Evolutionary conservation across 2,797 vertebrate species (phyloP).

Genomic region (Harpagifer antarcticus): DNA sequence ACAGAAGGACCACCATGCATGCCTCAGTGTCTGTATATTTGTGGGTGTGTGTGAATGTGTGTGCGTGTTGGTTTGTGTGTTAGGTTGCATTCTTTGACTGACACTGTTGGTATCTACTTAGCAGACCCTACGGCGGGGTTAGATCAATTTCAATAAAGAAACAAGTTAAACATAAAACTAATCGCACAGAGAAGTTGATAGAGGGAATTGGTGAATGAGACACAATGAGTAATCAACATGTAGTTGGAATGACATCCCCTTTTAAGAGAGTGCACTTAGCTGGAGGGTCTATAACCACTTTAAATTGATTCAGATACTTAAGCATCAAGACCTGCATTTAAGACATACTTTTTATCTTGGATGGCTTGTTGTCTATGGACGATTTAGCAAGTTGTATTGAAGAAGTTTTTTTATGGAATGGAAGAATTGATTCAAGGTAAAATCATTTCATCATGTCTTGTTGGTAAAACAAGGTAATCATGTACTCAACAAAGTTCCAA

Average conservation of each 20-base stretch:
- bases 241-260: slow-evolving; percentile 49
- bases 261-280: slow-evolving; percentile 46
- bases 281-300: slow-evolving; percentile 37
- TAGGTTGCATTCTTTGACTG: slow-evolving; percentile 33
- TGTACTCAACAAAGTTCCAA: no score
- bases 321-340: slow-evolving; percentile 22
- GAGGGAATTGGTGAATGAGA: slow-evolving; percentile 7
- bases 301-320: slow-evolving; percentile 48
- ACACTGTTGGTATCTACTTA: slow-evolving; percentile 39
- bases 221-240: slow-evolving; percentile 33
- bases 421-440: slow-evolving; percentile 11
- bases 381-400: neutral
- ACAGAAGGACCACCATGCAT: slow-evolving; percentile 16
- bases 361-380: neutral
- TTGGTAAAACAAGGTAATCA: no score
- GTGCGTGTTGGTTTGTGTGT: slow-evolving; percentile 24
- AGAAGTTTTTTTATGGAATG: neutral
- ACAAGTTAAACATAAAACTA: slow-evolving; percentile 38
- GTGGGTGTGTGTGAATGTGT: neutral
- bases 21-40: slow-evolving; percentile 6
- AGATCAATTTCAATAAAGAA: slow-evolving; percentile 43
- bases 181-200: slow-evolving; percentile 6
- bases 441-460: neutral
- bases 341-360: slow-evolving; percentile 15
- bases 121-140: slow-evolving; percentile 33